Conservation (phyloP, 2,888 invertebrate genomes). For the Tenthredo notha region DNA sequence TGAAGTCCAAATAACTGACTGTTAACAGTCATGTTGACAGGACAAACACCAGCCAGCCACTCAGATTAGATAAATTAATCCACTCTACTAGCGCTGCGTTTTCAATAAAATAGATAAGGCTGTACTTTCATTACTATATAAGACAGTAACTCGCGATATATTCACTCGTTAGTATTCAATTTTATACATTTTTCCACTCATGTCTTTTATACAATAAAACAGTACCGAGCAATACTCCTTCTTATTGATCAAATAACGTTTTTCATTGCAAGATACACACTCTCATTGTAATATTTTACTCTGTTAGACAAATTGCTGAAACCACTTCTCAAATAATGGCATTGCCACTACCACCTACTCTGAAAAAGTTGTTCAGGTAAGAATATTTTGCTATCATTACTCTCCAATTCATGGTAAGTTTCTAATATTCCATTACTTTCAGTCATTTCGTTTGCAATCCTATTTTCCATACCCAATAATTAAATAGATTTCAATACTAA, state of each 20-base stretch:
- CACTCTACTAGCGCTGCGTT: neutral
- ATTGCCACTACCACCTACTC: constrained; percentile 63
- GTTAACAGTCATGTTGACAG: neutral
- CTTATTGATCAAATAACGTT: neutral
- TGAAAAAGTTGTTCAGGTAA: constrained; percentile 70
- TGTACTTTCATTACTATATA: constrained; percentile 2
- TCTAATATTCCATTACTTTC: neutral
- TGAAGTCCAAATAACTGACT: neutral
- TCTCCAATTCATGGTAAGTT: constrained; percentile 34
- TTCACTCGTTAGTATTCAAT: neutral
- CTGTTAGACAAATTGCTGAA: constrained; percentile 3
- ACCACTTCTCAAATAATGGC: constrained; percentile 58
- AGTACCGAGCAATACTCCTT: neutral
- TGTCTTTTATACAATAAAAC: neutral
- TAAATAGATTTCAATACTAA: neutral
- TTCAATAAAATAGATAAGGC: neutral
- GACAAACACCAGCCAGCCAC: neutral
- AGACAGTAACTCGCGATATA: neutral
- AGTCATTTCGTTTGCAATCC: neutral
- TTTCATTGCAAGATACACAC: neutral
- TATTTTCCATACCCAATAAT: neutral
- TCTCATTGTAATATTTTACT: neutral
- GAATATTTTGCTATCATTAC: constrained; percentile 45
- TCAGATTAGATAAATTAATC: constrained; percentile 39
- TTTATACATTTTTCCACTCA: neutral